Evolutionary conservation across 2,797 vertebrate genomes (phyloP), one percentile per base, ranked within the genome.

Genomic region (Tauraco hartlaubi): DNA sequence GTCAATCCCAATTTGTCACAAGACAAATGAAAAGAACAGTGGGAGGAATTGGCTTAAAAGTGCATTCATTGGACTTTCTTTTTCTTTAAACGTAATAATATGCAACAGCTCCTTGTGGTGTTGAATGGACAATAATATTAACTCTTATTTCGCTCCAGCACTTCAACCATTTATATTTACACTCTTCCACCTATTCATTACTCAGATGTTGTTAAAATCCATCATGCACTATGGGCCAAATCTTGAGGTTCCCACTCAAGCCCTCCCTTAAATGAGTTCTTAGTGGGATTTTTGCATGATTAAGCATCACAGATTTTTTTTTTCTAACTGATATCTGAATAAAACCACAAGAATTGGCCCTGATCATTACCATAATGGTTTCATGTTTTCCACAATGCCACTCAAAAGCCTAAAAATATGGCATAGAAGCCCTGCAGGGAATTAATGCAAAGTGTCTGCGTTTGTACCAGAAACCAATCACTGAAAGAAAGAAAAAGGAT

Each of bases 21-120:
- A 82, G 39, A 71, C 52, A 92, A 88, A 55, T 94, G 85, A 97
- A 97, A 95, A 88, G 92, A 97, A 84, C 91, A 31, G 92, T 84
- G 71, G 97, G 93, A 93, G 51, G 73, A 96, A 94, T n/a, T 56
- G 44, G 75, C 82, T 94, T 88, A 33, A 84, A 97, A 92, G 72
- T 39, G 9, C 41, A 39, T 90, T 88, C 92, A 85, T 37, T 80
- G 76, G 86, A 79, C 63, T 88, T 88, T 41, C 26, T 33, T 79
- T 92, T 91, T 91, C 75, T 91, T 64, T 62, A 82, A 68, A 55
- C n/a, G 19, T 68, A 91, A 80, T 73, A 91, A 85, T 75, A 94
- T 73, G 61, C 73, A 95, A 79, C 56, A 82, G 78, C 59, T 95
- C 67, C 67, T 87, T 9, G 68, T 64, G 48, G 41, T 55, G 49